These are phyloP conservation scores for Ctenomys sociabilis DNA, from an alignment of 2,113 vertebrate species.

Conservation along the genomic window DNA sequence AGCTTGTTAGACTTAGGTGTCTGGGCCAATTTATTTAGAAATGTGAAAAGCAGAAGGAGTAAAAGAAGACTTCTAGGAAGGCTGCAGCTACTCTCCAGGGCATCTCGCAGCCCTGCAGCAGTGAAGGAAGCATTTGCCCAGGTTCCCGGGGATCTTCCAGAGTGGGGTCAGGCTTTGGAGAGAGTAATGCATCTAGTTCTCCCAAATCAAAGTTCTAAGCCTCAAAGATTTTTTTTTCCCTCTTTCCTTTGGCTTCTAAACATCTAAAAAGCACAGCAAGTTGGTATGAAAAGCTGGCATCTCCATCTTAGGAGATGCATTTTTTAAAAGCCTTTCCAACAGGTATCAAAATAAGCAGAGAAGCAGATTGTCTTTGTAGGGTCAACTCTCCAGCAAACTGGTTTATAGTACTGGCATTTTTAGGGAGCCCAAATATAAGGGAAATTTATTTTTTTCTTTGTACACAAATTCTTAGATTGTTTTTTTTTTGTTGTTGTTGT, in stretches of 20 bases:
- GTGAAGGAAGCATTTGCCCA: neutral
- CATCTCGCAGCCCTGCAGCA: neutral
- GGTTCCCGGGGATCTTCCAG: too few species aligned
- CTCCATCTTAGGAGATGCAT: conserved; percentile 2
- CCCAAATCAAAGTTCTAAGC: neutral
- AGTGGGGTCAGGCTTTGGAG: too few species aligned
- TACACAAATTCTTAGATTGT: neutral
- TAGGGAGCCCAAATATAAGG: conserved; percentile 13
- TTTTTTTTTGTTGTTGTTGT: conserved; percentile 11
- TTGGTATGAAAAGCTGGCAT: neutral
- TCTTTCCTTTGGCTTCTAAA: conserved; percentile 3
- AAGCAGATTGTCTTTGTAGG: neutral
- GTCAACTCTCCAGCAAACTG: neutral
- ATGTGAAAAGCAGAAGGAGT: neutral
- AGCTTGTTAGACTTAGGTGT: neutral
- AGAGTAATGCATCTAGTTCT: neutral
- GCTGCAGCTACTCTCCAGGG: neutral
- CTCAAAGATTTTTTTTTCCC: neutral
- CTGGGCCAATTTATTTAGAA: neutral
- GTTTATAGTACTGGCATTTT: neutral
- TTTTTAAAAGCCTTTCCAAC: neutral
- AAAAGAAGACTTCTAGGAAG: neutral
- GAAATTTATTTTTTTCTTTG: neutral
- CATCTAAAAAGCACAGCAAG: conserved; percentile 3
- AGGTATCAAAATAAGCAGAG: neutral